Conservation (phyloP, 1,140 invertebrate genomes). For the Drosophila neocordata region DNA sequence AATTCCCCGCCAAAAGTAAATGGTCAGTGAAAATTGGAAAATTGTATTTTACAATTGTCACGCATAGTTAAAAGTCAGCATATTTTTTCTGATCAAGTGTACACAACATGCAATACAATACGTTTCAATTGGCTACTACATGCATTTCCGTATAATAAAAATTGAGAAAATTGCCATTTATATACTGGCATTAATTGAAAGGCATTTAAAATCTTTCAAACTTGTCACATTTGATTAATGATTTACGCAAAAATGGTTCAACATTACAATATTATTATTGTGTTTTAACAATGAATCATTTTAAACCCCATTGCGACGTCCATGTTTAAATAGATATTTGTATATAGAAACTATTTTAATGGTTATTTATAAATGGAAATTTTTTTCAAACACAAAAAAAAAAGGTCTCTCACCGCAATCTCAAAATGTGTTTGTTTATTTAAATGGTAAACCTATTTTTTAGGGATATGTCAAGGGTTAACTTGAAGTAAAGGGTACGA, state of each 20-base stretch:
- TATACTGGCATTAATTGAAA: not conserved
- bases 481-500: too few species aligned
- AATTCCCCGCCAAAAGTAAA: not conserved
- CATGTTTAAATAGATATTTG: not conserved
- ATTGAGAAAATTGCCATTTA: slow-evolving; percentile 4
- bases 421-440: not conserved
- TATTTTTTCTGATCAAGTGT: not conserved
- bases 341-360: not conserved
- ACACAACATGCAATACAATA: slow-evolving; percentile 13
- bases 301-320: not conserved
- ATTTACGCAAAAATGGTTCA: not conserved
- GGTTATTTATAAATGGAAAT: not conserved
- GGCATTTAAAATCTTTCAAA: not conserved
- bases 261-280: not conserved
- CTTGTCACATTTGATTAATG: not conserved
- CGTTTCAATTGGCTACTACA: slow-evolving; percentile 9
- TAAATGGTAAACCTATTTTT: not conserved
- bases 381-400: not conserved
- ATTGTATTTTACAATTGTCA: not conserved
- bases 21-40: not conserved
- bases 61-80: not conserved
- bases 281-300: not conserved
- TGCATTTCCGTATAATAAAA: slow-evolving; percentile 15
- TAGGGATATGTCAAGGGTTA: too few species aligned
- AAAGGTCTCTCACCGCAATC: not conserved